Percentiles rank a stretch among this genome's conserved stretches.
Conservation (phyloP, 1,140 invertebrate species). For the Periplaneta americana region DNA sequence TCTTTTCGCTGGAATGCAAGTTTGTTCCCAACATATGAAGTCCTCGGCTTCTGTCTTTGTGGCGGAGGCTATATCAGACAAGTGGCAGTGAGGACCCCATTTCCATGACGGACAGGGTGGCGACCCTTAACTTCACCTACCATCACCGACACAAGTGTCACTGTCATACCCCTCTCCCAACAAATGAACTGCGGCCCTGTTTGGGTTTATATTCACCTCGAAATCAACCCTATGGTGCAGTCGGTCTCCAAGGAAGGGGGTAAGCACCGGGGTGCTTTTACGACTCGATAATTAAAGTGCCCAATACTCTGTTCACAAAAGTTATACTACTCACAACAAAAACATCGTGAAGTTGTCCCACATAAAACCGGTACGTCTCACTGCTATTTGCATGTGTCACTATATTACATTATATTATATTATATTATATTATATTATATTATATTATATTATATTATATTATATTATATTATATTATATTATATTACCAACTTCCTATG, state of each 20-base stretch:
- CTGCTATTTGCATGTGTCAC: no score
- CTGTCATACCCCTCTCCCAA: no score
- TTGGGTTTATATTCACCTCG: not conserved
- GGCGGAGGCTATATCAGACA: not conserved
- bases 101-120: not conserved
- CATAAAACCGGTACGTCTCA: no score
- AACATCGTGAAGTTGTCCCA: no score
- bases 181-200: not conserved
- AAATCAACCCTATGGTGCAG: not conserved
- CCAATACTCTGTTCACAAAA: not conserved
- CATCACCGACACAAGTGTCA: no score
- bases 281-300: not conserved
- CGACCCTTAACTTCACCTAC: not conserved
- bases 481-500: no score
- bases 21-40: not conserved
- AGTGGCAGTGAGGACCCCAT: not conserved
- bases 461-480: no score
- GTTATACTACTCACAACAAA: not conserved
- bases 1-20: not conserved
- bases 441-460: no score
- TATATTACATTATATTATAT: no score
- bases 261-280: not conserved
- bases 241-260: no score
- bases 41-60: not conserved
- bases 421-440: no score